These are phyloP conservation scores for Sphinx pinastri DNA, from an alignment of 2,888 invertebrate genomes.

Conservation along the genomic window DNA sequence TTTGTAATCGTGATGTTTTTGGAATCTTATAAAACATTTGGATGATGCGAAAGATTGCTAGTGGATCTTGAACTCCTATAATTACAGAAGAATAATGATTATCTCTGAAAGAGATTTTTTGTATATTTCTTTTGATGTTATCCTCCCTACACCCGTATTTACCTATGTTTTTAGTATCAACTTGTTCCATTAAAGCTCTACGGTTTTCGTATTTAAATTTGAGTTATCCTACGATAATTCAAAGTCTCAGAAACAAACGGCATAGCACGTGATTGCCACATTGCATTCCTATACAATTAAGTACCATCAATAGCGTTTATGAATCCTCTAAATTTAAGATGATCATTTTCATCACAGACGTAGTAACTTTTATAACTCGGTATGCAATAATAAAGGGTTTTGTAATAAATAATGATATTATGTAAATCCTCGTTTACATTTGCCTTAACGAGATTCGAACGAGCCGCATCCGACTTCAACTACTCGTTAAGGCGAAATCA, in stretches of 20 bases:
- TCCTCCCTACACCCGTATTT: no score
- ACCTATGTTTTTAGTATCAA: no score
- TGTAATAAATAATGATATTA: conserved; percentile 75
- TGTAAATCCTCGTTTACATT: conserved; percentile 71
- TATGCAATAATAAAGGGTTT: conserved; percentile 57
- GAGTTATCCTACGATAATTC: background rate
- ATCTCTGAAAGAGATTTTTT: no score
- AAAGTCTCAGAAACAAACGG: background rate
- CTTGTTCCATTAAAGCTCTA: no score
- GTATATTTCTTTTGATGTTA: no score
- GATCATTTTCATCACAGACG: conserved; percentile 21
- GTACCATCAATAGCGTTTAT: background rate
- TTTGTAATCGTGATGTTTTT: background rate
- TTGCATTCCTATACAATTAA: background rate
- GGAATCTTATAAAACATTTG: no score
- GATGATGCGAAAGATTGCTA: no score
- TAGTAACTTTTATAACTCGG: conserved; percentile 33
- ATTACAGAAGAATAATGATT: no score
- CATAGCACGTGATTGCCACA: background rate
- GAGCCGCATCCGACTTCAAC: conserved; percentile 64
- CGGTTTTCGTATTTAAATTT: no score
- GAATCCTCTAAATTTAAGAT: conserved; percentile 18
- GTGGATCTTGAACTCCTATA: no score
- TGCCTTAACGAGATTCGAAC: conserved; percentile 71
- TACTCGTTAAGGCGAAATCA: conserved; percentile 77